phyloP scores from a whole-genome alignment of 2,113 vertebrate genomes.

The Calidris pygmaea region DNA sequence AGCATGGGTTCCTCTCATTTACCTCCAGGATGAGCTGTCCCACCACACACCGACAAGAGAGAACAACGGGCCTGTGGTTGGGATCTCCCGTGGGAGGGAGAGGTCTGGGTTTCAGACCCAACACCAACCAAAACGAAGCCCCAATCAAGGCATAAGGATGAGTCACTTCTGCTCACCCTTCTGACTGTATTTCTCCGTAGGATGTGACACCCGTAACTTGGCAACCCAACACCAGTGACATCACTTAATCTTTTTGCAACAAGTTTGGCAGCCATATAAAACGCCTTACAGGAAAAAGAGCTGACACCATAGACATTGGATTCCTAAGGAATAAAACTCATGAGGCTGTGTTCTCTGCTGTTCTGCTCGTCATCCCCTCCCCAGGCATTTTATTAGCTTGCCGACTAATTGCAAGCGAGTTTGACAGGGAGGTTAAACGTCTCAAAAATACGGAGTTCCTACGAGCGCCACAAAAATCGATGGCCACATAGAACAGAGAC shows the following conservation, averaged over 20 bases:
- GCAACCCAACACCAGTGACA: conserved; percentile 17
- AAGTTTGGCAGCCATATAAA: conserved; percentile 33
- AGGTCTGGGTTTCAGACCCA: neutral
- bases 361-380: neutral
- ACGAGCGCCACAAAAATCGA: neutral
- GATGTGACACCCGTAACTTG: conserved; percentile 45
- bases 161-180: conserved; percentile 36
- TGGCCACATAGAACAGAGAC: neutral
- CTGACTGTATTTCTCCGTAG: conserved; percentile 34
- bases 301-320: neutral
- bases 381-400: neutral
- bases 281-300: conserved; percentile 16
- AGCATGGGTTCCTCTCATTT: neutral
- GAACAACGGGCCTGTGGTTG: neutral
- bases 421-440: neutral
- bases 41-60: accelerated
- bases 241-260: conserved; percentile 22
- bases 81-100: neutral
- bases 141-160: neutral
- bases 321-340: neutral
- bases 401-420: neutral
- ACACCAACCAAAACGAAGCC: neutral
- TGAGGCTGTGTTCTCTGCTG: neutral
- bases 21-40: neutral
- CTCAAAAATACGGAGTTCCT: neutral